These are phyloP conservation scores for Numenius phaeopus DNA, from an alignment of 2,797 vertebrate genomes.

Conservation along the genomic window DNA sequence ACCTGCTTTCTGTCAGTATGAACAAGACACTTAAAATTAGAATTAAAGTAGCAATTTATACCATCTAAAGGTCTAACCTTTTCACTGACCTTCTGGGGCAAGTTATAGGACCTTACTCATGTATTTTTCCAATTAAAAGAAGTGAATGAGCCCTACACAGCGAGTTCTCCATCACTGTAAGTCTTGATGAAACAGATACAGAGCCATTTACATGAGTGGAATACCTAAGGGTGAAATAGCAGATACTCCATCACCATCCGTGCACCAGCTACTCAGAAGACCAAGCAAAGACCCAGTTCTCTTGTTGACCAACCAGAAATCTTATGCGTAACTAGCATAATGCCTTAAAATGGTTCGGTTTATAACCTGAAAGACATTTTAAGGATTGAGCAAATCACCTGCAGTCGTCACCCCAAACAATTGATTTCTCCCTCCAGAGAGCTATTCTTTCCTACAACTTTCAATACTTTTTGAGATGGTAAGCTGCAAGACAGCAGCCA, in stretches of 20 bases:
- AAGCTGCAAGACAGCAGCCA: neutral
- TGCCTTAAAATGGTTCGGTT: neutral
- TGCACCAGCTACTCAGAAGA: neutral
- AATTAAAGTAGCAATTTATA: neutral
- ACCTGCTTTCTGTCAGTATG: neutral
- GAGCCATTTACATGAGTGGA: neutral
- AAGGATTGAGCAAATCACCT: neutral
- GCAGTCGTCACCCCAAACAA: neutral
- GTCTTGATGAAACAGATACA: neutral
- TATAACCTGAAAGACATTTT: neutral
- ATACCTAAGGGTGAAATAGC: neutral
- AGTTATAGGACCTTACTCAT: neutral
- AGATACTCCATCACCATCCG: neutral
- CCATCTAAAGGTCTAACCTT: neutral
- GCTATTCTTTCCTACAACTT: neutral
- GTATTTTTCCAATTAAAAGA: neutral
- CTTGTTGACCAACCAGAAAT: neutral
- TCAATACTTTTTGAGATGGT: slow-evolving; percentile 21
- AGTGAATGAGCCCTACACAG: accelerated
- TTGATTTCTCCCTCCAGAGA: slow-evolving; percentile 20
- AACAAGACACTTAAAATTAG: neutral
- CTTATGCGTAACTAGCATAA: neutral
- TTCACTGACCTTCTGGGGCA: neutral
- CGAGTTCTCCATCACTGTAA: neutral
- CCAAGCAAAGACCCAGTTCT: neutral